Conservation (phyloP, 2,113 vertebrate species). For the Caloenas nicobarica region DNA sequence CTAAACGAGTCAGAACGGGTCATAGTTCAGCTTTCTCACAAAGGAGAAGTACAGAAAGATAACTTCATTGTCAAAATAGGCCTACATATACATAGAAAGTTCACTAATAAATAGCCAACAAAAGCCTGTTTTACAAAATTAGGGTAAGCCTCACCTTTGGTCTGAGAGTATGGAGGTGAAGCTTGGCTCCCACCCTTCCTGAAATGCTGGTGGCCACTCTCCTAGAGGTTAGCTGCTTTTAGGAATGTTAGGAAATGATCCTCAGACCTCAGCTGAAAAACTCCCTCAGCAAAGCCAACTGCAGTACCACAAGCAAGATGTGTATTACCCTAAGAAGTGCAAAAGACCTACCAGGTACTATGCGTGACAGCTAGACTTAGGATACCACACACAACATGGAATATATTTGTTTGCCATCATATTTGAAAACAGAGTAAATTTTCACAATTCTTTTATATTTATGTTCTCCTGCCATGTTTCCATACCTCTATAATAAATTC, state of each 20-base stretch:
- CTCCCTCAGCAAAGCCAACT: background rate
- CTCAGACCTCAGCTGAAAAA: background rate
- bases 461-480: background rate
- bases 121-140: background rate
- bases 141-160: background rate
- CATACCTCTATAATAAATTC: background rate
- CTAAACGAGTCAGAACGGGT: background rate
- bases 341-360: background rate
- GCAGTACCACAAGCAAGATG: background rate
- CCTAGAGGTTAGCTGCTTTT: background rate
- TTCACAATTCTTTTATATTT: background rate
- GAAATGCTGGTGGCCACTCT: background rate
- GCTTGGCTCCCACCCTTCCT: background rate
- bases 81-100: background rate
- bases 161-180: rapidly evolving
- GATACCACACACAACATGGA: background rate
- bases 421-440: background rate
- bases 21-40: background rate
- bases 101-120: background rate
- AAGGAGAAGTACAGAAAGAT: background rate
- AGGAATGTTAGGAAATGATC: background rate
- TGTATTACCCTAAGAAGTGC: rapidly evolving
- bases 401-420: background rate
- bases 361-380: background rate
- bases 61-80: background rate